Conservation (phyloP, 2,888 invertebrate genomes). For the Lapara coniferarum region DNA sequence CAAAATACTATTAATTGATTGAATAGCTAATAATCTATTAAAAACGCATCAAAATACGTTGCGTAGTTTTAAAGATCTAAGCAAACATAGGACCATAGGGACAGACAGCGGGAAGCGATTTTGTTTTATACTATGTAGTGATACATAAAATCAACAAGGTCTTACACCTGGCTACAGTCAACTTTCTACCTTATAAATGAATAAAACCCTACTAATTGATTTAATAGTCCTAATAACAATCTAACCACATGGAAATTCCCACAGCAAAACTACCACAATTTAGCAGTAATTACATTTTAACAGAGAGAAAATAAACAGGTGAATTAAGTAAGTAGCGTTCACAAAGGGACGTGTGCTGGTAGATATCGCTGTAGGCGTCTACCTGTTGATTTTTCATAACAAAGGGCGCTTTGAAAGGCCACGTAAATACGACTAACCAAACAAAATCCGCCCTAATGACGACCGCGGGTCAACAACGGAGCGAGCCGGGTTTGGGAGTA, state of each 20-base stretch:
- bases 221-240: neutral
- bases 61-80: too few relatives aligned
- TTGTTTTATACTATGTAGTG: too few relatives aligned
- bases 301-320: neutral
- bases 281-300: neutral
- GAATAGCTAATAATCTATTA: too few relatives aligned
- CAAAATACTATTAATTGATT: too few relatives aligned
- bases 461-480: neutral
- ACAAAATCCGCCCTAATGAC: neutral
- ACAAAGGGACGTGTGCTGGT: neutral
- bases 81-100: too few relatives aligned
- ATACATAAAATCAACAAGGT: too few relatives aligned
- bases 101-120: too few relatives aligned
- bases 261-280: neutral
- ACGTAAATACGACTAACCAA: conserved; percentile 14
- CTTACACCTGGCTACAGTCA: too few relatives aligned
- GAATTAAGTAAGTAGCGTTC: neutral
- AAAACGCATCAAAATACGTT: too few relatives aligned
- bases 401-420: conserved; percentile 12
- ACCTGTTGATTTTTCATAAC: conserved; percentile 7
- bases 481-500: neutral
- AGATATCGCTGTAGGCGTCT: conserved; percentile 1
- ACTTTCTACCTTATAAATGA: too few relatives aligned
- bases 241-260: neutral
- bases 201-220: neutral